A percentile compares a stretch with the other conserved stretches of the same genome.
Evolutionary conservation across 1,140 invertebrate species (phyloP).

Genomic region (Aphis craccivora): DNA sequence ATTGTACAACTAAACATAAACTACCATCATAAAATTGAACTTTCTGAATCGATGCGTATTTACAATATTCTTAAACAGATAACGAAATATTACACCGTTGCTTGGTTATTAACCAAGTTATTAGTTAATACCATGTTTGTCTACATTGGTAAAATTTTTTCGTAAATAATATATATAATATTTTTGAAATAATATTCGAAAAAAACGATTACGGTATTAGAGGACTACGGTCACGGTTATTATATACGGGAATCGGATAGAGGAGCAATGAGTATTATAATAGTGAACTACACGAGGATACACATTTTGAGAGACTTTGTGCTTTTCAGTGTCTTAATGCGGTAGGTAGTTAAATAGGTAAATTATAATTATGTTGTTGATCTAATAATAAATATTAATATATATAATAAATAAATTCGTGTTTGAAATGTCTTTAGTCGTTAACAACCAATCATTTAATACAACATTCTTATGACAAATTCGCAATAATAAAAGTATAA

Average conservation of each 20-base stretch:
- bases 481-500: background rate
- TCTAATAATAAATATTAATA: background rate
- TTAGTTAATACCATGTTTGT: background rate
- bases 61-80: too few relatives aligned
- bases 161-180: too few relatives aligned
- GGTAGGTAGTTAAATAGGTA: background rate
- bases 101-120: too few relatives aligned
- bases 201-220: background rate
- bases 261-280: too few relatives aligned
- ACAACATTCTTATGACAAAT: background rate
- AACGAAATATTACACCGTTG: too few relatives aligned
- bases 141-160: background rate
- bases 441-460: background rate
- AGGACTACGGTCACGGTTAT: background rate
- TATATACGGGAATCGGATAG: background rate
- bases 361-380: background rate
- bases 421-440: background rate
- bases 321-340: too few relatives aligned
- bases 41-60: too few relatives aligned
- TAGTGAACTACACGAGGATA: background rate
- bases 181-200: background rate
- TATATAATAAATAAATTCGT: background rate
- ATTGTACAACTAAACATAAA: too few relatives aligned
- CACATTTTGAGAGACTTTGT: background rate
- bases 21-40: too few relatives aligned